A percentile compares a stretch with the other conserved stretches of the same genome.
Conservation (phyloP, 2,888 invertebrate genomes). For the Ephialtes manifestator region DNA sequence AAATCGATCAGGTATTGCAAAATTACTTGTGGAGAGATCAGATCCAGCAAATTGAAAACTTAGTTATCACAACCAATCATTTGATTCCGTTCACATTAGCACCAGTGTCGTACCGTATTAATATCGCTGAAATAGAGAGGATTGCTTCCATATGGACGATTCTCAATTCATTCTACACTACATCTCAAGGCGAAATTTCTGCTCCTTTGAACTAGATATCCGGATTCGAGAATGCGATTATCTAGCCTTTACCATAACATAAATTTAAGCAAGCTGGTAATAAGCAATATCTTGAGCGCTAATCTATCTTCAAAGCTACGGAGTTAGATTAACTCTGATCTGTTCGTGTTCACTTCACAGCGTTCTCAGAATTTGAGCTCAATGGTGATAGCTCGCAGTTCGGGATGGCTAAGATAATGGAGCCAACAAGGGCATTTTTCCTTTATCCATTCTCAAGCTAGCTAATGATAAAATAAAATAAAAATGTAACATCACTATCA, state of each 20-base stretch:
- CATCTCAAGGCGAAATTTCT: constrained; percentile 43
- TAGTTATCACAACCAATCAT: too few relatives aligned
- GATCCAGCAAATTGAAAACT: too few relatives aligned
- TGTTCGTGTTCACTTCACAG: constrained; percentile 3
- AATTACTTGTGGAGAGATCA: too few relatives aligned
- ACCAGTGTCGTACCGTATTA: constrained; percentile 31
- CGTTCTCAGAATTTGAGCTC: constrained; percentile 14
- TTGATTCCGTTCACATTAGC: constrained; percentile 20
- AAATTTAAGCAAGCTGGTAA: constrained; percentile 55
- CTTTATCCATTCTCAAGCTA: neutral
- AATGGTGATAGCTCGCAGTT: constrained; percentile 23
- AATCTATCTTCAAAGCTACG: constrained; percentile 19
- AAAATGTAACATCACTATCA: neutral
- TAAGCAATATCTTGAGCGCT: constrained; percentile 37
- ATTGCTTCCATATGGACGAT: constrained; percentile 22
- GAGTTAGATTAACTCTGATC: constrained; percentile 47
- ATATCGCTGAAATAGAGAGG: constrained; percentile 23
- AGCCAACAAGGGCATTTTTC: neutral
- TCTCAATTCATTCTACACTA: constrained; percentile 33
- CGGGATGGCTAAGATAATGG: constrained; percentile 1
- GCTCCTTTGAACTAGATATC: constrained; percentile 59
- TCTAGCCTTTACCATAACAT: constrained; percentile 33
- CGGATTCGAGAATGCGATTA: constrained; percentile 48
- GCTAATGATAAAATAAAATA: neutral
- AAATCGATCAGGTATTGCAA: too few relatives aligned